These are phyloP conservation scores for Micrasema longulum DNA, from an alignment of 1,140 invertebrate genomes.

Conservation along the genomic window DNA sequence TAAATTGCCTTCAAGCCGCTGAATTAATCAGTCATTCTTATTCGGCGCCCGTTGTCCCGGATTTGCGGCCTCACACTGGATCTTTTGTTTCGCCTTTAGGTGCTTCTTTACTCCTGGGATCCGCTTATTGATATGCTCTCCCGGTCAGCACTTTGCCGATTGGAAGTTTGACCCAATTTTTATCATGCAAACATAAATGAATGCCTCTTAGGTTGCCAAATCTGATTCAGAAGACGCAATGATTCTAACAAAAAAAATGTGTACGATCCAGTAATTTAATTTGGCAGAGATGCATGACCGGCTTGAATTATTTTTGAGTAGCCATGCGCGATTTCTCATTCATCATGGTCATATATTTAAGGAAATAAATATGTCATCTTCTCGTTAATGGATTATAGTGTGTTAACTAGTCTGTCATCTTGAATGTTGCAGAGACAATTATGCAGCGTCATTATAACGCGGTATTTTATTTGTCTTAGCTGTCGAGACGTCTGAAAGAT, in stretches of 20 bases:
- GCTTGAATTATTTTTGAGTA: background rate
- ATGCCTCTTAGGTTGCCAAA: background rate
- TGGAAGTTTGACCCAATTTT: slow-evolving; percentile 26
- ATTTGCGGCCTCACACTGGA: slow-evolving; percentile 12
- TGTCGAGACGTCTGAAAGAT: background rate
- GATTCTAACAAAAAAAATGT: too few species aligned
- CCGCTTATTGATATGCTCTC: slow-evolving; percentile 30
- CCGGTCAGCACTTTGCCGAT: slow-evolving; percentile 28
- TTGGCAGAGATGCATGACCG: background rate
- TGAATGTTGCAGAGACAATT: slow-evolving; percentile 9
- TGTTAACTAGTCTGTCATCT: slow-evolving; percentile 33
- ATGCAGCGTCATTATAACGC: slow-evolving; percentile 33
- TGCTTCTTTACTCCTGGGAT: background rate
- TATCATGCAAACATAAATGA: background rate
- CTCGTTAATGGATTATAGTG: background rate
- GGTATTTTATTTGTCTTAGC: slow-evolving; percentile 25
- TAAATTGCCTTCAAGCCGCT: slow-evolving; percentile 31
- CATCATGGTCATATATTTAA: slow-evolving; percentile 22
- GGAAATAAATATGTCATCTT: slow-evolving; percentile 33
- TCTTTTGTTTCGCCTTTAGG: slow-evolving; percentile 15
- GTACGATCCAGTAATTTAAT: background rate
- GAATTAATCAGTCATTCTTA: slow-evolving; percentile 33
- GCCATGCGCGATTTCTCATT: slow-evolving; percentile 25
- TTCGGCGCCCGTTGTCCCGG: slow-evolving; percentile 28
- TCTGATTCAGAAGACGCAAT: background rate